phyloP scores from a whole-genome alignment of 2,113 vertebrate species.

The Chloropsis hardwickii region DNA sequence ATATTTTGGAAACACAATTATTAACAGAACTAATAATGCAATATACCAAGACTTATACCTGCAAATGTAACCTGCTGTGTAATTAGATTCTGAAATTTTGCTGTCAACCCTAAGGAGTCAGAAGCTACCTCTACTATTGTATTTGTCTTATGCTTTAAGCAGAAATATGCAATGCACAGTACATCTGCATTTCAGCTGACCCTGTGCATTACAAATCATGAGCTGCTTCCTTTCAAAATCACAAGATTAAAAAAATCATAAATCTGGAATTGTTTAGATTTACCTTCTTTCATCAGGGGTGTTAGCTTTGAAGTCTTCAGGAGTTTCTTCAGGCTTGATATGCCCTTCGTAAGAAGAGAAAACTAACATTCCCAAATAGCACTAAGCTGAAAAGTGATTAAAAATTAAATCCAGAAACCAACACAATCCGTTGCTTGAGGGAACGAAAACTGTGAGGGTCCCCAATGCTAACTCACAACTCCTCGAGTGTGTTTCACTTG shows the following conservation, averaged over 20 bases:
- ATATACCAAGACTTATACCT: background rate
- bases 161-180: background rate
- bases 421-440: fast-evolving
- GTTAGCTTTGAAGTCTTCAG: conserved; percentile 1
- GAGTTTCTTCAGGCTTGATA: background rate
- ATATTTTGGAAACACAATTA: background rate
- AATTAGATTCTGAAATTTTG: background rate
- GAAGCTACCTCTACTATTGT: background rate
- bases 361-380: background rate
- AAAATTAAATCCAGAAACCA: background rate
- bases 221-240: background rate
- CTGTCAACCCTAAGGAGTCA: background rate
- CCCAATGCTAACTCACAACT: background rate
- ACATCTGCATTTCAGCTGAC: background rate
- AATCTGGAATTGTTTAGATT: conserved; percentile 7
- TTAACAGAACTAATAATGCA: background rate
- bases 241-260: background rate
- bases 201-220: background rate
- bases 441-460: background rate
- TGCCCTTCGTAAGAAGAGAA: background rate
- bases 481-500: background rate
- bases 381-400: background rate
- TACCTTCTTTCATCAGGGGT: background rate
- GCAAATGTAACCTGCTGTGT: background rate
- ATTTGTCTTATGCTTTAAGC: background rate